Conservation (phyloP, 1,140 invertebrate genomes). For the Drosophila nikananu region DNA sequence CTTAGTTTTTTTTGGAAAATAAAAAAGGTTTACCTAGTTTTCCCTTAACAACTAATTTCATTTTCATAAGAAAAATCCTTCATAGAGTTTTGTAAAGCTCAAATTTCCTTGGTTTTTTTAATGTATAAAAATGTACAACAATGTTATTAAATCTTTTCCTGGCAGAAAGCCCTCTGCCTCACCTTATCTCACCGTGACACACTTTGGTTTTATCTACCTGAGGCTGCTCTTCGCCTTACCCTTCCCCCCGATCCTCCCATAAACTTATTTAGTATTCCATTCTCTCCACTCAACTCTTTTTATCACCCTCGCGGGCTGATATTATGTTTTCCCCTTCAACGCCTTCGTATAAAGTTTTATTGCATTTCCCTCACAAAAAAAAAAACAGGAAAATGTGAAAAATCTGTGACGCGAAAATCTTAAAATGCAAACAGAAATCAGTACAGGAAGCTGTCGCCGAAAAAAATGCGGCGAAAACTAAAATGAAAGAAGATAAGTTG, state of each 20-base stretch:
- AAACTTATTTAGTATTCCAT: slow-evolving; percentile 57
- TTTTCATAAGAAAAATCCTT: not conserved
- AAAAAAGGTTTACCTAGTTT: not conserved
- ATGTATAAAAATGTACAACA: not conserved
- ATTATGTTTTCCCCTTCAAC: slow-evolving; percentile 44
- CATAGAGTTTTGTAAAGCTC: too few species aligned
- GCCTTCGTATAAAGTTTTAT: slow-evolving; percentile 72
- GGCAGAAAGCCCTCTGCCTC: not conserved
- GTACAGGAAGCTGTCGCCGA: slow-evolving; percentile 62
- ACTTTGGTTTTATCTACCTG: slow-evolving; percentile 31
- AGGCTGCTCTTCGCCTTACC: not conserved
- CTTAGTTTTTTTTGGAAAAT: not conserved
- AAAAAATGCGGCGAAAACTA: slow-evolving; percentile 42
- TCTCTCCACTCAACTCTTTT: slow-evolving; percentile 38
- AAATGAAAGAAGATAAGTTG: slow-evolving; percentile 66
- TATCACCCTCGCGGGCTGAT: slow-evolving; percentile 29
- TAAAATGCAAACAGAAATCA: slow-evolving; percentile 81
- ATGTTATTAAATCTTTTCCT: slow-evolving; percentile 1
- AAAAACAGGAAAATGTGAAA: slow-evolving; percentile 34
- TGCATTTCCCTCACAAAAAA: slow-evolving; percentile 50
- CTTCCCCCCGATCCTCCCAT: slow-evolving; percentile 11
- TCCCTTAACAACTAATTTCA: not conserved
- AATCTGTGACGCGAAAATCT: slow-evolving; percentile 75
- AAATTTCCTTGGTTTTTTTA: not conserved
- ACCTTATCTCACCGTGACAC: slow-evolving; percentile 31